Evolutionary conservation across 2,888 invertebrate species (phyloP).

Genomic region (Lasioglossum figueresi): DNA sequence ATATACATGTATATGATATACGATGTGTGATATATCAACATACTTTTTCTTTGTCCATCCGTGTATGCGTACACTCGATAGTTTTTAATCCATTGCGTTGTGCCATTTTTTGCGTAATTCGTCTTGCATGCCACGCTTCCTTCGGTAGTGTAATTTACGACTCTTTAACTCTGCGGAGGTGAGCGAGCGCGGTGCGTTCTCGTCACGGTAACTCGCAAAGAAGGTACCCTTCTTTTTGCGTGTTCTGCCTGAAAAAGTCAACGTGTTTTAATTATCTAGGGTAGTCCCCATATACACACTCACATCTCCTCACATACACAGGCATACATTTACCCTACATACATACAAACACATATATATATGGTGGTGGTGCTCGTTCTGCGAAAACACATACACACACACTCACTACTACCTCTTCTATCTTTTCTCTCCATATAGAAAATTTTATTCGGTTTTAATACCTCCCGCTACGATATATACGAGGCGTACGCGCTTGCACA

Average conservation of each 20-base stretch:
- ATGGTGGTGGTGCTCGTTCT: constrained; percentile 37
- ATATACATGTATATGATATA: constrained; percentile 61
- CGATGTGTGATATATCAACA: constrained; percentile 69
- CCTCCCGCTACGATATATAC: constrained; percentile 25
- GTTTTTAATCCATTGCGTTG: constrained; percentile 77
- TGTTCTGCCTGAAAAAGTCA: constrained; percentile 22
- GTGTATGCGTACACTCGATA: constrained; percentile 75
- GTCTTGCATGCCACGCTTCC: constrained; percentile 84
- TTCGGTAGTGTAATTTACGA: constrained; percentile 82
- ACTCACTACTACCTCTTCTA: background rate
- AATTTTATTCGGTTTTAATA: background rate
- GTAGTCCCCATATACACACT: constrained; percentile 10
- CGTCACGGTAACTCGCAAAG: constrained; percentile 15
- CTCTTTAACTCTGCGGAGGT: constrained; percentile 70
- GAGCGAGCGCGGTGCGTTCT: constrained; percentile 66
- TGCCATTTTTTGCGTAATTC: constrained; percentile 82
- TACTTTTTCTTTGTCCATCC: constrained; percentile 71
- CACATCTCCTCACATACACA: background rate
- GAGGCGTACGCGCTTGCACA: constrained; percentile 65
- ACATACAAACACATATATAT: background rate
- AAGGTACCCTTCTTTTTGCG: constrained; percentile 5
- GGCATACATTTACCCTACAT: background rate
- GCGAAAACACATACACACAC: background rate
- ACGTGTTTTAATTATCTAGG: constrained; percentile 8
- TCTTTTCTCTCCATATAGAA: background rate